Evolutionary conservation across 2,888 invertebrate species (phyloP).

Genomic region (Noctua fimbriata): DNA sequence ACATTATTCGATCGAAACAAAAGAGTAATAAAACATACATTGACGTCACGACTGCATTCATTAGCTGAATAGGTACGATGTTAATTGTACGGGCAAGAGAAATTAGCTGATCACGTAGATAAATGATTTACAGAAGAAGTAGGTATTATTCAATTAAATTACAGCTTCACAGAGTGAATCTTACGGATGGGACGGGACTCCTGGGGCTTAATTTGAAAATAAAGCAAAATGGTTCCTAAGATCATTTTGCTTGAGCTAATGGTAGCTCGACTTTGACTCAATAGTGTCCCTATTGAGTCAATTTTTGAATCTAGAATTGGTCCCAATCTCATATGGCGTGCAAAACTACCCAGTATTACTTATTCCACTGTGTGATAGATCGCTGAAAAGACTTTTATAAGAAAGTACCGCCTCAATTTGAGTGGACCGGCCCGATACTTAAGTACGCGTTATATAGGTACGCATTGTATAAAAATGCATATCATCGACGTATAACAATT

Average conservation of each 20-base stretch:
- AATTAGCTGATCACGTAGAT: conserved; percentile 5
- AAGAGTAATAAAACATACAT: not conserved
- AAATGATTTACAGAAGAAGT: not conserved
- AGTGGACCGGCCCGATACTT: not conserved
- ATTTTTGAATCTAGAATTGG: not conserved
- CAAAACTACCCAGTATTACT: not conserved
- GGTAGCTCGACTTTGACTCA: not conserved
- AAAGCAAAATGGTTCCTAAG: not conserved
- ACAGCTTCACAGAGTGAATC: not conserved
- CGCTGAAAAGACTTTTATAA: not conserved
- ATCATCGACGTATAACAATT: conserved; percentile 56
- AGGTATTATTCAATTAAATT: not conserved
- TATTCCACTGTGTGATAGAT: not conserved
- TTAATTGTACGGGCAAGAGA: not conserved
- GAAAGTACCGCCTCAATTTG: not conserved
- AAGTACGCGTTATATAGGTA: conserved; percentile 7
- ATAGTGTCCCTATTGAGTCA: not conserved
- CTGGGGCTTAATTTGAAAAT: not conserved
- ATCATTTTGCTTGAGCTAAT: no score
- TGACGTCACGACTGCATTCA: conserved; percentile 9
- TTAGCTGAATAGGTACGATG: not conserved
- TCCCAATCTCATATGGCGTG: not conserved
- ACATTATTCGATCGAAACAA: conserved; percentile 19
- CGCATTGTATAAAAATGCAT: conserved; percentile 49
- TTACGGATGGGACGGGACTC: not conserved